Conservation (phyloP, 1,140 invertebrate genomes). For the Drosophila elegans region DNA sequence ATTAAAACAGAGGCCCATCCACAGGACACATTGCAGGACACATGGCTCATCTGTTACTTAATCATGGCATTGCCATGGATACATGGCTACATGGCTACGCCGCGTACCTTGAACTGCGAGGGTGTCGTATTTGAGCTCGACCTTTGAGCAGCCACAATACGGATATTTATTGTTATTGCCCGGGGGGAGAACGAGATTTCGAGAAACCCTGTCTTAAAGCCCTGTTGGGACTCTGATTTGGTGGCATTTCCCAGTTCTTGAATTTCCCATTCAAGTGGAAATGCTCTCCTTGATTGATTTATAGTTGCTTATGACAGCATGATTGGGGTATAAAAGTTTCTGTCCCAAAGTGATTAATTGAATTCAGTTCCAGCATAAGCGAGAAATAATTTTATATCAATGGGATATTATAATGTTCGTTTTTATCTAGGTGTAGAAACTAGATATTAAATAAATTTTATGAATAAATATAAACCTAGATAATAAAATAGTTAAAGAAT, state of each 20-base stretch:
- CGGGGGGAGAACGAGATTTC: constrained; percentile 8
- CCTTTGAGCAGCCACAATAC: constrained; percentile 34
- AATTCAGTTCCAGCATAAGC: not conserved
- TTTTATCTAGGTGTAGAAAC: too few species aligned
- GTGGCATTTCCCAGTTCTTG: constrained; percentile 29
- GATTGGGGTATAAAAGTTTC: constrained; percentile 8
- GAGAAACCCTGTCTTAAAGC: constrained; percentile 17
- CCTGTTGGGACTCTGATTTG: constrained; percentile 19
- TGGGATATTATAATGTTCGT: not conserved
- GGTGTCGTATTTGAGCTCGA: constrained; percentile 33
- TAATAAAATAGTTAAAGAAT: not conserved
- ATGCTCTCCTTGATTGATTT: constrained; percentile 32
- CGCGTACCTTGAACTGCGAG: constrained; percentile 43
- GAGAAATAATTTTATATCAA: constrained; percentile 6
- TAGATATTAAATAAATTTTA: too few species aligned
- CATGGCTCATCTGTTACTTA: constrained; percentile 78
- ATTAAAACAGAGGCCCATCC: constrained; percentile 15
- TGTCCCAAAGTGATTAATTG: constrained; percentile 7
- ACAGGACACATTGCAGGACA: constrained; percentile 50
- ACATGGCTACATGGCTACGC: constrained; percentile 1
- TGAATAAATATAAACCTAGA: too few species aligned
- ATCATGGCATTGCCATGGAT: constrained; percentile 82
- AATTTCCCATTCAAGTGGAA: constrained; percentile 26
- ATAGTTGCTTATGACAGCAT: constrained; percentile 28
- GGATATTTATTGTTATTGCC: constrained; percentile 53